A percentile compares a stretch with the other conserved stretches of the same genome.
These are phyloP conservation scores for Conistra vaccinii DNA, from an alignment of 2,888 invertebrate genomes.

Conservation along the genomic window DNA sequence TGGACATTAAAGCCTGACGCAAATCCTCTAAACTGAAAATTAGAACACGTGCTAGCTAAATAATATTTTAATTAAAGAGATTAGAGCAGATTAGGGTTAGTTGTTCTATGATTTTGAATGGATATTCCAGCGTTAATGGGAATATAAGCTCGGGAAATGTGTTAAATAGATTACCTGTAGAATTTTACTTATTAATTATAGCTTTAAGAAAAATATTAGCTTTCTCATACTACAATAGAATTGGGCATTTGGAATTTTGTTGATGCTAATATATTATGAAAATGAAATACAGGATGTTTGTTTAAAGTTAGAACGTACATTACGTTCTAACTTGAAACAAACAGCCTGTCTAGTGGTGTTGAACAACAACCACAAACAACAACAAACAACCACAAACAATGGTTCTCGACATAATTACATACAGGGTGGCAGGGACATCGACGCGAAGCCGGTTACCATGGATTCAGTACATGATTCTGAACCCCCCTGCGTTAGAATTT, in stretches of 20 bases:
- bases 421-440: no score
- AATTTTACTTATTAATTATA: neutral
- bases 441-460: no score
- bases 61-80: constrained; percentile 74
- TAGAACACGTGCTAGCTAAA: constrained; percentile 67
- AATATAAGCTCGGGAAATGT: constrained; percentile 2
- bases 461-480: no score
- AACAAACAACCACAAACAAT: neutral
- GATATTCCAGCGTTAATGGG: constrained; percentile 31
- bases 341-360: neutral
- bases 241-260: neutral
- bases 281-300: no score
- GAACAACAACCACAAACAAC: neutral
- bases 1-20: constrained; percentile 78
- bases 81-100: constrained; percentile 52
- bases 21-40: constrained; percentile 63
- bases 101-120: constrained; percentile 36
- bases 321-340: neutral
- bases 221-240: neutral
- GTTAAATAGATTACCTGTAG: neutral
- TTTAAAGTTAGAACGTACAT: no score
- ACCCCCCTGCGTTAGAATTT: no score
- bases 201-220: neutral
- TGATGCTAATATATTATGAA: neutral
- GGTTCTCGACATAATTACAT: neutral